Conservation (phyloP, 2,888 invertebrate species). For the Dasysyrphus tricinctus region DNA sequence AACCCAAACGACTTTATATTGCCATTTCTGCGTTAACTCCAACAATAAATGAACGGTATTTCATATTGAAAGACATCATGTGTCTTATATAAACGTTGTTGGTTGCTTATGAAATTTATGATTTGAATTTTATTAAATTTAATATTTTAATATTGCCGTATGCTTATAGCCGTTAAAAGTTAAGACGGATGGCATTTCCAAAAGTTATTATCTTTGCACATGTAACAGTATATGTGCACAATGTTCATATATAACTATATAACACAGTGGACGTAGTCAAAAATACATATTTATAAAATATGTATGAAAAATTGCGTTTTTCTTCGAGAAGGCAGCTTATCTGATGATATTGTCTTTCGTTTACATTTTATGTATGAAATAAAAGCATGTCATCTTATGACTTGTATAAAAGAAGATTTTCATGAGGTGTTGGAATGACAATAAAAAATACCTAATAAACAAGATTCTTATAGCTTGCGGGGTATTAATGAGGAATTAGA, state of each 20-base stretch:
- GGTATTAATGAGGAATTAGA: not conserved
- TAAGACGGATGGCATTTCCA: not conserved
- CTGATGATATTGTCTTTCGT: not conserved
- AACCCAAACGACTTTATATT: not conserved
- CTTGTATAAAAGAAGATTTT: not conserved
- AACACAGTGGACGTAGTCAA: not conserved
- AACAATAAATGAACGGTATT: not conserved
- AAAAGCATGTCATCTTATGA: not conserved
- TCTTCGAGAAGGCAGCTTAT: not conserved
- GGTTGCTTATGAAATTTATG: not conserved
- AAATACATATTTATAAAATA: not conserved
- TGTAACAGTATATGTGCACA: not conserved
- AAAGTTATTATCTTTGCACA: not conserved
- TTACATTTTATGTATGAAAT: conserved; percentile 1
- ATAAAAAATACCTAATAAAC: not conserved
- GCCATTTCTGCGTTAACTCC: not conserved
- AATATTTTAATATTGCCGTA: not conserved
- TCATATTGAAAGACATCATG: not conserved
- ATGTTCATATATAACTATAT: not conserved
- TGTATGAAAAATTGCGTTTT: not conserved
- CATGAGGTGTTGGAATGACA: not conserved
- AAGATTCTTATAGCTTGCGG: not conserved
- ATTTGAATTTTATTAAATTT: not conserved
- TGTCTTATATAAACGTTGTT: not conserved
- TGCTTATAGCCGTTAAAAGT: not conserved